phyloP scores from a whole-genome alignment of 2,888 invertebrate species.

The Herminia tarsipennalis region DNA sequence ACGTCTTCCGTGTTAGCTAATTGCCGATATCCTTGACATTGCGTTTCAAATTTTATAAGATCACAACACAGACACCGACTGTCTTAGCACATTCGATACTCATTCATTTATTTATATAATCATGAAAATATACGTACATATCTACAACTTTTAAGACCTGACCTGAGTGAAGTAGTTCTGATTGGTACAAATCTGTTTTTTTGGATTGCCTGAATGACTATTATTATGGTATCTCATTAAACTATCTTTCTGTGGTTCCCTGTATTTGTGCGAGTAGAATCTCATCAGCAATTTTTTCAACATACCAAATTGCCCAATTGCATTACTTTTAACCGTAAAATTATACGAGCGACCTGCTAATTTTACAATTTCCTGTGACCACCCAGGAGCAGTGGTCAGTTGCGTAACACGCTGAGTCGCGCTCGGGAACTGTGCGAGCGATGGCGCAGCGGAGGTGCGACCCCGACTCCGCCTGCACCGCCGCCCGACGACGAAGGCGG shows the following conservation, averaged over 20 bases:
- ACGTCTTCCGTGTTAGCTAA: conserved; percentile 69
- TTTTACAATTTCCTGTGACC: conserved; percentile 24
- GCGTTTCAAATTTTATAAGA: conserved; percentile 49
- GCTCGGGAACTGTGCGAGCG: conserved; percentile 94
- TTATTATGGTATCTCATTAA: no score
- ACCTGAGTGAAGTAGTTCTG: no score
- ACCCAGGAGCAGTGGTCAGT: conserved; percentile 90
- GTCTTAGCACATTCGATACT: no score
- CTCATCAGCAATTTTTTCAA: no score
- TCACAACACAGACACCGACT: conserved; percentile 1
- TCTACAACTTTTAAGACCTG: no score
- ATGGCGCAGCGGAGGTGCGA: conserved; percentile 86
- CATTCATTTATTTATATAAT: no score
- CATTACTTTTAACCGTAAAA: conserved; percentile 11
- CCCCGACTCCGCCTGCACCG: conserved; percentile 72
- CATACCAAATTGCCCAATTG: conserved; percentile 1
- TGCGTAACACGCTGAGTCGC: conserved; percentile 92
- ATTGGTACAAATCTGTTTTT: no score
- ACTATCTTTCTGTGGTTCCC: no score
- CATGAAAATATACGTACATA: no score
- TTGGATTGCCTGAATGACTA: no score
- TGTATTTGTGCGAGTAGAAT: neutral
- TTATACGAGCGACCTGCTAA: conserved; percentile 15
- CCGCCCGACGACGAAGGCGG: conserved; percentile 87
- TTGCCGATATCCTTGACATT: conserved; percentile 70